These are phyloP conservation scores for Sitodiplosis mosellana DNA, from an alignment of 1,140 invertebrate genomes.

Conservation along the genomic window DNA sequence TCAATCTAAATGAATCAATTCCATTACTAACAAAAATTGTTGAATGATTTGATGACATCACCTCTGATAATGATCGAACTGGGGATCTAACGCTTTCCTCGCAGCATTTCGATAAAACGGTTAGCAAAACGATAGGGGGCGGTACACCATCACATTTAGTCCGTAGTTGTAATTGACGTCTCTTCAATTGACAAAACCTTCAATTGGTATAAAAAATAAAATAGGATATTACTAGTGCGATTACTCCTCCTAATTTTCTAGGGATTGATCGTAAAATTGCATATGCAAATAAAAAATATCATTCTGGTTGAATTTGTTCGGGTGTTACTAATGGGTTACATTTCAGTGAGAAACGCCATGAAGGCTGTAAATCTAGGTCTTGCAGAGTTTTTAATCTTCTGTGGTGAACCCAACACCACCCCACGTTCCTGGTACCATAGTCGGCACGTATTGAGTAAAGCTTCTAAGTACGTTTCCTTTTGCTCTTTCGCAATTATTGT, in stretches of 20 bases:
- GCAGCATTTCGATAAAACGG: conserved; percentile 65
- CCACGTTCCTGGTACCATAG: conserved; percentile 77
- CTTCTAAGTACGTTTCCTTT: conserved; percentile 74
- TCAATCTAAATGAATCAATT: conserved; percentile 39
- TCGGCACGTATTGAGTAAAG: conserved; percentile 69
- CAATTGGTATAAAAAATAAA: too few relatives aligned
- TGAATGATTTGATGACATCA: conserved; percentile 15
- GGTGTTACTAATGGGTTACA: conserved; percentile 52
- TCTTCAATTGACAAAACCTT: conserved; percentile 67
- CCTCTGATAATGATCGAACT: conserved; percentile 56
- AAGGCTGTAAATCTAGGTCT: conserved; percentile 58
- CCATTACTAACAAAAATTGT: not conserved
- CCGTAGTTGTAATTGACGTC: conserved; percentile 48
- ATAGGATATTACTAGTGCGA: conserved; percentile 41
- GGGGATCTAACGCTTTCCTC: conserved; percentile 62
- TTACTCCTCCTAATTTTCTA: conserved; percentile 52
- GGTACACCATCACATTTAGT: conserved; percentile 45
- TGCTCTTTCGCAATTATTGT: conserved; percentile 71
- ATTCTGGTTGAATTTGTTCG: conserved; percentile 53
- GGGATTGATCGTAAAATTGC: conserved; percentile 52
- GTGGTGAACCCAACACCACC: conserved; percentile 30
- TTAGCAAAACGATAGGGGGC: conserved; percentile 53
- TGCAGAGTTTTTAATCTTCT: conserved; percentile 22
- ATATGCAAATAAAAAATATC: conserved; percentile 59
- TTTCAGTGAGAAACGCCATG: conserved; percentile 74